A percentile compares a stretch with the other conserved stretches of the same genome.
Evolutionary conservation across 2,113 vertebrate genomes (phyloP).

Genomic region (Patagioenas fasciata): DNA sequence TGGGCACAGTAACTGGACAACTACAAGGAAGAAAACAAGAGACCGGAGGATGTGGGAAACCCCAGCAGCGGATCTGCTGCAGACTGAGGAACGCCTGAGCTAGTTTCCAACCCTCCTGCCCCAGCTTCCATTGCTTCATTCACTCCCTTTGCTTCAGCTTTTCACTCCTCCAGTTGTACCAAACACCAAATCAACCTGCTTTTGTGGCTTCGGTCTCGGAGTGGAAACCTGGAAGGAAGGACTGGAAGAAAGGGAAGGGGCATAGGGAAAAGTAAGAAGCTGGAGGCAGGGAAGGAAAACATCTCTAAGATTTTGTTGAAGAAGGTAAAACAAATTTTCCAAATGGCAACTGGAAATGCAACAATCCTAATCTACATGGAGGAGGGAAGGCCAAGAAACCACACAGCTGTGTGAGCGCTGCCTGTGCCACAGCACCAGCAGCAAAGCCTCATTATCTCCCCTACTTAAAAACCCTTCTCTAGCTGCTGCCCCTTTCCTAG

Average conservation of each 20-base stretch:
- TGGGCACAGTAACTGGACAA: background rate
- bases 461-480: background rate
- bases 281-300: background rate
- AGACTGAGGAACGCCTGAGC: background rate
- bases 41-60: background rate
- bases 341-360: background rate
- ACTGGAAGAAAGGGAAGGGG: background rate
- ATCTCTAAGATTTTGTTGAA: background rate
- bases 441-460: background rate
- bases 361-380: background rate
- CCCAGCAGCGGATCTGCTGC: background rate
- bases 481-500: background rate
- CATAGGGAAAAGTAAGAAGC: background rate
- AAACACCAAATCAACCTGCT: background rate
- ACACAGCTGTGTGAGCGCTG: background rate
- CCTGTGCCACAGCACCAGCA: background rate
- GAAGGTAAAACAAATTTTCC: background rate
- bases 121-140: background rate
- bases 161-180: background rate
- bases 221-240: conserved; percentile 38
- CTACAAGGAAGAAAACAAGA: background rate
- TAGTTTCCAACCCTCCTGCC: background rate
- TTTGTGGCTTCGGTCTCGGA: background rate
- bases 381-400: background rate
- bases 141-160: background rate